Percentiles rank a stretch among this genome's conserved stretches.
These are phyloP conservation scores for Punctoribates punctum DNA, from an alignment of 2,888 invertebrate genomes.

Conservation along the genomic window DNA sequence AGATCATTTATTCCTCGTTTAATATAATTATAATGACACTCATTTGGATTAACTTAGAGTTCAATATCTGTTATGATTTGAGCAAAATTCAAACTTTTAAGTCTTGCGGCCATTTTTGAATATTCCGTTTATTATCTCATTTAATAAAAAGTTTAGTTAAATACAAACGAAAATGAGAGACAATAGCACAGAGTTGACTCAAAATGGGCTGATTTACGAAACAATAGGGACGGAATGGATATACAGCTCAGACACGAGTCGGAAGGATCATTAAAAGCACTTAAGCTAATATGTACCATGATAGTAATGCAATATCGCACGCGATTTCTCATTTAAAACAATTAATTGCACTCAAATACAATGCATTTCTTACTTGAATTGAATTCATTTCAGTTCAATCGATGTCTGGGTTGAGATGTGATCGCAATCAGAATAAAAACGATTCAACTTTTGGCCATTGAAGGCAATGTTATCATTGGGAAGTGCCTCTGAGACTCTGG, in stretches of 20 bases:
- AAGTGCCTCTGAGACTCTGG: background rate
- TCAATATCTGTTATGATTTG: too few relatives aligned
- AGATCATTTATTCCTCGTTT: too few relatives aligned
- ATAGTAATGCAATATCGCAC: conserved; percentile 6
- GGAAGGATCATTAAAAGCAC: conserved; percentile 18
- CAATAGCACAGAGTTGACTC: too few relatives aligned
- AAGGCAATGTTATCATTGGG: background rate
- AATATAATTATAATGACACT: too few relatives aligned
- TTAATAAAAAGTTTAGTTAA: too few relatives aligned
- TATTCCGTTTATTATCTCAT: too few relatives aligned
- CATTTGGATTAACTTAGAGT: too few relatives aligned
- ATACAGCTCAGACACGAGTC: background rate
- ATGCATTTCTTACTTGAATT: conserved; percentile 17
- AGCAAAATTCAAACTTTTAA: too few relatives aligned
- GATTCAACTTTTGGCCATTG: background rate
- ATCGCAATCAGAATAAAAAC: background rate
- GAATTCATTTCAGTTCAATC: background rate
- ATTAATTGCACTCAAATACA: background rate
- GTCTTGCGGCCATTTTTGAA: too few relatives aligned
- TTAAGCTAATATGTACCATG: conserved; percentile 11
- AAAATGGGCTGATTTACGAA: too few relatives aligned
- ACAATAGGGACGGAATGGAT: too few relatives aligned
- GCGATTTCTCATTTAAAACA: background rate
- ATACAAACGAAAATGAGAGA: too few relatives aligned
- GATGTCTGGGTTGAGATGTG: background rate